Evolutionary conservation across 2,113 vertebrate genomes (phyloP).

Genomic region (Rynchops niger): DNA sequence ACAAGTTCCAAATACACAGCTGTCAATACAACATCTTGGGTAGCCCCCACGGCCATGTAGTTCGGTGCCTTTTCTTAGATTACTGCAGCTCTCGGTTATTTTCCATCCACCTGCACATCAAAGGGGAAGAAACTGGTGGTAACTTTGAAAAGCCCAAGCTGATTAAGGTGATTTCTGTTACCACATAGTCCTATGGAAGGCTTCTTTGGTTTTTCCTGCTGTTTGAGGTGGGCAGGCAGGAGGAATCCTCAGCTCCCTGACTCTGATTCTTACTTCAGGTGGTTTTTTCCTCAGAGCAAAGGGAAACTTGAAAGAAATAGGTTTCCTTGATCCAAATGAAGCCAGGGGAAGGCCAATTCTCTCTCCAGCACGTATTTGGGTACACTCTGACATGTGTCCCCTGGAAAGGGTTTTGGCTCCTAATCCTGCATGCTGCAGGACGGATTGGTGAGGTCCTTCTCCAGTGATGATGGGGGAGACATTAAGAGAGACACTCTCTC

Average conservation of each 20-base stretch:
- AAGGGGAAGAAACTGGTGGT: background rate
- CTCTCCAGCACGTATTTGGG: background rate
- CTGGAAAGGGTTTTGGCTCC: background rate
- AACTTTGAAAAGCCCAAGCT: background rate
- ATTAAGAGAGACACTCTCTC: background rate
- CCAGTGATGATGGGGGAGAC: background rate
- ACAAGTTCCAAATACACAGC: background rate
- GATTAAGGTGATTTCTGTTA: background rate
- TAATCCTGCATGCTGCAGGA: background rate
- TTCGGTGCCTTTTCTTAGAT: background rate
- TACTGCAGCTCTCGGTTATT: background rate
- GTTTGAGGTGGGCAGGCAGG: background rate
- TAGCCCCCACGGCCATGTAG: background rate
- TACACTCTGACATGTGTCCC: background rate
- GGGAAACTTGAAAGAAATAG: background rate
- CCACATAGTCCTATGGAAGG: background rate
- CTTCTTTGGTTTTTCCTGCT: background rate
- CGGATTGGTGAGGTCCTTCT: background rate
- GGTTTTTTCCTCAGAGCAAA: background rate
- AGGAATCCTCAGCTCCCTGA: background rate
- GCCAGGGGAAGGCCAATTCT: background rate
- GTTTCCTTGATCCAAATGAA: background rate
- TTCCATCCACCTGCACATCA: background rate
- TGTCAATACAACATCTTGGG: background rate
- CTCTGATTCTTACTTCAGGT: background rate